A percentile compares a stretch with the other conserved stretches of the same genome.
Evolutionary conservation across 2,113 vertebrate species (phyloP).

Genomic region (Otolemur garnettii): DNA sequence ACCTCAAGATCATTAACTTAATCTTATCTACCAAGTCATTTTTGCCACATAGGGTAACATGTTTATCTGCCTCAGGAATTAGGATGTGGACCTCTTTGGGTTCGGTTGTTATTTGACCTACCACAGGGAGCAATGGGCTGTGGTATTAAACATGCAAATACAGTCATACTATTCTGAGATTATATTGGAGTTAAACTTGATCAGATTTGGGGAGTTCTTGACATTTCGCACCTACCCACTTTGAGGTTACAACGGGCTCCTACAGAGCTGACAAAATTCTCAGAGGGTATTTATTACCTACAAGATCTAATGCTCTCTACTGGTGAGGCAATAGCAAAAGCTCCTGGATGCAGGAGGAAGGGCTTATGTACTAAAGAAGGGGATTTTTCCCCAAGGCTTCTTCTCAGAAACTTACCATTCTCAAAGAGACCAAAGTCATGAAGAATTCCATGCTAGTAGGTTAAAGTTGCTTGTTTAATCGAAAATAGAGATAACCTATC

Average conservation of each 20-base stretch:
- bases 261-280: slow-evolving; percentile 25
- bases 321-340: neutral
- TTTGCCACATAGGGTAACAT: neutral
- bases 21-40: neutral
- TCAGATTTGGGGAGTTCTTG: neutral
- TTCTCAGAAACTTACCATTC: slow-evolving; percentile 70
- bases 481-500: slow-evolving; percentile 74
- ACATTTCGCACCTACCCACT: slow-evolving; percentile 35
- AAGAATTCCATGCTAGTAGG: slow-evolving; percentile 61
- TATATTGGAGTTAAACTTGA: neutral
- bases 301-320: neutral
- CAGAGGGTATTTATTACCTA: neutral
- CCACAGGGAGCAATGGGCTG: neutral
- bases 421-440: slow-evolving; percentile 58
- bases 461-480: slow-evolving; percentile 70
- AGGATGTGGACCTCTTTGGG: neutral
- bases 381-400: slow-evolving; percentile 61
- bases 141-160: slow-evolving; percentile 13
- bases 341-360: slow-evolving; percentile 33
- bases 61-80: slow-evolving; percentile 24
- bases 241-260: slow-evolving; percentile 32
- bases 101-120: slow-evolving; percentile 17
- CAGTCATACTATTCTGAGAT: neutral
- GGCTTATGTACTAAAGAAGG: slow-evolving; percentile 21
- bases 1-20: slow-evolving; percentile 3